Conservation (phyloP, 2,888 invertebrate genomes). For the Diadromus collaris region DNA sequence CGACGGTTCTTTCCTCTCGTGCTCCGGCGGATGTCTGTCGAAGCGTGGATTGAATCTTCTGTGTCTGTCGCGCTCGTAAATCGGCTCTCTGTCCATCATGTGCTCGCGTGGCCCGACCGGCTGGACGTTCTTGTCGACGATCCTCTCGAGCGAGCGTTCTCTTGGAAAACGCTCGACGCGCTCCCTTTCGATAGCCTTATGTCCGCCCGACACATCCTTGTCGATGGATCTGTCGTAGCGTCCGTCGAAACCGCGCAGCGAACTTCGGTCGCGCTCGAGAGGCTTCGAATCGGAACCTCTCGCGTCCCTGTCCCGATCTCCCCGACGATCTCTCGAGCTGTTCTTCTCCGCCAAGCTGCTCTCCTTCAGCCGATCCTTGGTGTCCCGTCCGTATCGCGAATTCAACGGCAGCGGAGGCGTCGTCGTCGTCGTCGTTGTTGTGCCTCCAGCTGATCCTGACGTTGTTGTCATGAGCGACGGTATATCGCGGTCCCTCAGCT, state of each 20-base stretch:
- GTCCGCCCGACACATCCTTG: constrained; percentile 68
- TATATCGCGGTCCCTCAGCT: constrained; percentile 73
- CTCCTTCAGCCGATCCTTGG: constrained; percentile 69
- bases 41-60: constrained; percentile 64
- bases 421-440: constrained; percentile 39
- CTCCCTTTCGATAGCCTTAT: constrained; percentile 80
- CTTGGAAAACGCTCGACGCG: constrained; percentile 81
- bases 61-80: constrained; percentile 64
- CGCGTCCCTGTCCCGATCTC: constrained; percentile 72
- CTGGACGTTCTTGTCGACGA: constrained; percentile 79
- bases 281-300: constrained; percentile 62
- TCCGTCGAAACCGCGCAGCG: constrained; percentile 70
- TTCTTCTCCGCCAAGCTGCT: constrained; percentile 64
- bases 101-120: constrained; percentile 69
- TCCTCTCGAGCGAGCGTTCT: constrained; percentile 82
- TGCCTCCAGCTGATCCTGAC: neutral
- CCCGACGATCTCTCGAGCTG: constrained; percentile 70
- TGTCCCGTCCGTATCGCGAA: constrained; percentile 70
- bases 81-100: constrained; percentile 71
- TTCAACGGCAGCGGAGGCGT: constrained; percentile 55
- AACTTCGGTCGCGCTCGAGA: constrained; percentile 66
- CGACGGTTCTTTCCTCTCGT: constrained; percentile 71
- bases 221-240: constrained; percentile 73
- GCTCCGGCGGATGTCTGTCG: constrained; percentile 69
- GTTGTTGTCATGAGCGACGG: constrained; percentile 43